phyloP scores from a whole-genome alignment of 2,888 invertebrate genomes.

The Hecatera dysodea region DNA sequence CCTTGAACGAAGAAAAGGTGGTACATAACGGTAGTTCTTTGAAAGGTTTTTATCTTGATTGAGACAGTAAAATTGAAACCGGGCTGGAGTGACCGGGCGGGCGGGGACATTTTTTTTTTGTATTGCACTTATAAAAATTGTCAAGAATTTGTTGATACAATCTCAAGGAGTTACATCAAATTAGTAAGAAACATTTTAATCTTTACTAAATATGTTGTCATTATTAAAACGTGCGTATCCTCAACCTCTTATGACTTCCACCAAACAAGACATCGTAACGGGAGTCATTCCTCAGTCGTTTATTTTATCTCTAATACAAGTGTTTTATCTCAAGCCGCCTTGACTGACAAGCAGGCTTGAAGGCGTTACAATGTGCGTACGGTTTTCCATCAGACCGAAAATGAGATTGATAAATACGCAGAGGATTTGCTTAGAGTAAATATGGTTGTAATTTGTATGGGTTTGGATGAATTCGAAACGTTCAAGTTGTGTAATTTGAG shows the following conservation, averaged over 20 bases:
- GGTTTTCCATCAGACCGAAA: slow-evolving; percentile 40
- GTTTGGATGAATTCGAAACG: slow-evolving; percentile 20
- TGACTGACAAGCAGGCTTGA: slow-evolving; percentile 73
- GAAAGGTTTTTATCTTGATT: too few species aligned
- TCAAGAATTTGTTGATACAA: too few species aligned
- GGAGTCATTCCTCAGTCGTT: slow-evolving; percentile 77
- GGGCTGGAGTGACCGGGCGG: too few species aligned
- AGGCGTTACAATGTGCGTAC: slow-evolving; percentile 39
- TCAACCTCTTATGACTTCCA: slow-evolving; percentile 42
- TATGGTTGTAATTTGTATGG: slow-evolving; percentile 45
- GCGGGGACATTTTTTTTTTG: too few species aligned
- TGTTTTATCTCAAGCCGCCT: slow-evolving; percentile 78
- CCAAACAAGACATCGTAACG: slow-evolving; percentile 61
- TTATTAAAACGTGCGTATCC: background rate
- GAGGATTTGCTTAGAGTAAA: slow-evolving; percentile 43
- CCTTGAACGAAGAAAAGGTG: too few species aligned
- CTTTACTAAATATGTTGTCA: too few species aligned
- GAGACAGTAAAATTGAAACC: too few species aligned
- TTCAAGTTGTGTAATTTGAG: slow-evolving; percentile 14
- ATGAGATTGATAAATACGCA: slow-evolving; percentile 52
- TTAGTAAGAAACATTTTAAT: too few species aligned
- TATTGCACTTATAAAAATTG: too few species aligned
- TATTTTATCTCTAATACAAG: slow-evolving; percentile 82
- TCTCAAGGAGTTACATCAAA: too few species aligned
- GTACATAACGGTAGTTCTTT: too few species aligned